Conservation (phyloP, 2,888 invertebrate species). For the Eupithecia subumbrata region DNA sequence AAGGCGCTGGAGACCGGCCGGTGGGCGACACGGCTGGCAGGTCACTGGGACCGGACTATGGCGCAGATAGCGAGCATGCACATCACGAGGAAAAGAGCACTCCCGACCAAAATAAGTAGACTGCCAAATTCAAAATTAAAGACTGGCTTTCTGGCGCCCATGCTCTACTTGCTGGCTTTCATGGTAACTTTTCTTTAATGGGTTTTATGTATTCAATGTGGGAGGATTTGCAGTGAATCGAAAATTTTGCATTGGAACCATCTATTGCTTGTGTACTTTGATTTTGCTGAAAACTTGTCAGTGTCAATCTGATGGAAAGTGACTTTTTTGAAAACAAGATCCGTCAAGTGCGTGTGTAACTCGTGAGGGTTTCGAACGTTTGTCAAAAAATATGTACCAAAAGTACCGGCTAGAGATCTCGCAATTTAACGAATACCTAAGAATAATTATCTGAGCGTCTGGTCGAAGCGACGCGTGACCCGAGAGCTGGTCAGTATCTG, state of each 20-base stretch:
- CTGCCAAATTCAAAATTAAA: background rate
- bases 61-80: too few relatives aligned
- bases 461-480: too few relatives aligned
- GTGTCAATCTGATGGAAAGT: background rate
- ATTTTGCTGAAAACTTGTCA: background rate
- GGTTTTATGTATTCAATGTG: background rate
- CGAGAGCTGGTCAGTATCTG: too few relatives aligned
- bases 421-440: too few relatives aligned
- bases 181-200: background rate
- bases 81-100: background rate
- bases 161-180: background rate
- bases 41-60: background rate
- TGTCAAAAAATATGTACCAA: too few relatives aligned
- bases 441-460: too few relatives aligned
- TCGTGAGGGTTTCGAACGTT: too few relatives aligned
- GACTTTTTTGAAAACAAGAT: too few relatives aligned
- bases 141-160: background rate
- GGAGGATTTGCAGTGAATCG: background rate
- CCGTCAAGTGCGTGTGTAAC: too few relatives aligned
- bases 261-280: background rate
- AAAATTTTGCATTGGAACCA: background rate
- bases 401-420: too few relatives aligned
- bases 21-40: too few relatives aligned
- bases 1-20: background rate
- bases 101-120: background rate